Base-by-base conservation (phyloP, 2,888 invertebrate genomes). In the Papilio demoleus region DNA sequence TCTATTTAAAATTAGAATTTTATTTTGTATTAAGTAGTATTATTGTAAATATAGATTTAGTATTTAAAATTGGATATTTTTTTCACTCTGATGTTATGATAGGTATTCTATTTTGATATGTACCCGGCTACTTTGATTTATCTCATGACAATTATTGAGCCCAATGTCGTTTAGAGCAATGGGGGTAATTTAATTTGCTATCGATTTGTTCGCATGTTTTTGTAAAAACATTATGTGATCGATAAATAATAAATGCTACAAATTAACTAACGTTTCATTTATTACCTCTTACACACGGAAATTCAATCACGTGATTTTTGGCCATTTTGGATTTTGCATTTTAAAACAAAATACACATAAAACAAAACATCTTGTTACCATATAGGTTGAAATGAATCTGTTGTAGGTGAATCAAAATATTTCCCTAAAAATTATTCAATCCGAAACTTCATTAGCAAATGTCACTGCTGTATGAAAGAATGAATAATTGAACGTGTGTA, bases 21-120 rank as follows among this genome's bases (percentile, higher is more conserved):
- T 79, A 79, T 73, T 71, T 79, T 79, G 76, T 84, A 85, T 82
- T 90, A 90, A 83, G 86, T 81, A 78, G 78, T 84, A 82, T 79
- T 86, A 81, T 82, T 90, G 92, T 92, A 92, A 88, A 92, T 92
- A 92, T 91, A 89, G 88, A 75, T 77, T 81, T 88, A 91, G 79
- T 92, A 92, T 91, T 92, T 91, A 91, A 91, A 88, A 86, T 87
- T 86, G 84, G 84, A 87, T 89, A 83, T 83, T 85, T 84, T 87
- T 87, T 81, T 81, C 81, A 75, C 72, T 71, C 74, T 70, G 71
- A 75, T 71, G 71, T 70, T 70, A 70, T 72, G 67, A 76, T 77
- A 77, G 14, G 76, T 71, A 72, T 72, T 58, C 8, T 40, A 71
- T 73, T 74, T 72, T 74, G 45, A 68, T 66, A 71, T 73, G 73